Evolutionary conservation across 37 sponge, comb jelly and placozoan species (phyloP).

Genomic region (Tethya wilhelma): DNA sequence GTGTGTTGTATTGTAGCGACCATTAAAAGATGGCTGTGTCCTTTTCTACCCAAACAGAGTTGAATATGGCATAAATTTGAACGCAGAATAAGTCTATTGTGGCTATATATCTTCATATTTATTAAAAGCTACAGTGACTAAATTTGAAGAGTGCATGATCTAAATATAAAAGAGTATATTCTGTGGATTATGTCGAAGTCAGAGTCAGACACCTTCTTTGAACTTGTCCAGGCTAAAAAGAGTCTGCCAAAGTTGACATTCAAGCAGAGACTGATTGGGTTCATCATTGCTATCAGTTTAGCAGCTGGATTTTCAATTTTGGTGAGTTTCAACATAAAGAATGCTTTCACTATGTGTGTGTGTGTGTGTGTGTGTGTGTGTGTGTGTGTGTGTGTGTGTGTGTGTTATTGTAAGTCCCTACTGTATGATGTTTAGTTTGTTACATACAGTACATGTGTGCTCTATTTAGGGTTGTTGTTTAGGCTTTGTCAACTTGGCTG

Average conservation of each 20-base stretch:
- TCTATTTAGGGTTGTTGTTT: constrained; percentile 55
- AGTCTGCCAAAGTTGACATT: constrained; percentile 14
- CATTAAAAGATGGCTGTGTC: no score
- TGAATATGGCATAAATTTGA: no score
- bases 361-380: neutral
- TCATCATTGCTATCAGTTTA: constrained; percentile 28
- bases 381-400: neutral
- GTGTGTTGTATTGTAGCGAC: no score
- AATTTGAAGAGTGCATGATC: neutral
- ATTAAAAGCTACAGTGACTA: no score
- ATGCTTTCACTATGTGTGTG: neutral
- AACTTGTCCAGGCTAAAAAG: neutral
- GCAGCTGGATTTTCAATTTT: constrained; percentile 57
- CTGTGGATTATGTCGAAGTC: neutral
- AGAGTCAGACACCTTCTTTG: neutral
- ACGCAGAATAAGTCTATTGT: no score
- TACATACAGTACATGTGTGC: neutral
- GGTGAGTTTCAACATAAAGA: constrained; percentile 39
- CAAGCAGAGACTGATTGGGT: constrained; percentile 74
- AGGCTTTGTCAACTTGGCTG: constrained; percentile 19
- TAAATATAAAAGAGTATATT: neutral
- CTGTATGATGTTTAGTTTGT: neutral
- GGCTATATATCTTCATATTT: no score
- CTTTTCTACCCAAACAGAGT: no score
- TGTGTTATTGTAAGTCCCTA: neutral